A percentile compares a stretch with the other conserved stretches of the same genome.
Evolutionary conservation across 2,113 vertebrate genomes (phyloP).

Genomic region (Illadopsis cleaveri): DNA sequence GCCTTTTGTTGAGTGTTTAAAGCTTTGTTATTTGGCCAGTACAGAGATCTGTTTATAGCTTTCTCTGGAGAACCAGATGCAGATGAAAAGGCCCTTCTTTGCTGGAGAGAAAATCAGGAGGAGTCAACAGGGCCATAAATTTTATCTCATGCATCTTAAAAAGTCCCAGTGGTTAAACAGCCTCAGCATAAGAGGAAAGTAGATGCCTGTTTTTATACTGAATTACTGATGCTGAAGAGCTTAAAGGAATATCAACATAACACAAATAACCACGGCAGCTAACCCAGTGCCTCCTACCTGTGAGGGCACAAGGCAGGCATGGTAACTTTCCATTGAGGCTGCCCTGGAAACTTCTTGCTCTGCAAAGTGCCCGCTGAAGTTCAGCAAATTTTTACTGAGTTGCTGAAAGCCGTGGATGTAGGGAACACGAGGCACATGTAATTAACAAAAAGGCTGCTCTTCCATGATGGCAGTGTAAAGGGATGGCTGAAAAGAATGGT

Average conservation of each 20-base stretch:
- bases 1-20: not conserved
- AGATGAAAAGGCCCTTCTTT: not conserved
- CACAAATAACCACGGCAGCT: not conserved
- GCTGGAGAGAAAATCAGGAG: not conserved
- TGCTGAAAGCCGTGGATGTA: fast-evolving
- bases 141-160: not conserved
- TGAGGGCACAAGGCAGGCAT: not conserved
- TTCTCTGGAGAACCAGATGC: not conserved
- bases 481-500: not conserved
- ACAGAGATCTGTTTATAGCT: not conserved
- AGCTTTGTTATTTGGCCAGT: not conserved
- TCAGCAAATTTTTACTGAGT: not conserved
- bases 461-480: not conserved
- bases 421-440: fast-evolving
- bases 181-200: not conserved
- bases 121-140: not conserved
- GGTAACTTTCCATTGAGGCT: not conserved
- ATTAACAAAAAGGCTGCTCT: not conserved
- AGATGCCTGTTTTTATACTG: not conserved
- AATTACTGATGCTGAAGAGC: not conserved
- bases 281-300: not conserved
- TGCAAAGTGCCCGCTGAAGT: not conserved
- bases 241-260: not conserved
- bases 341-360: not conserved
- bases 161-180: not conserved